Evolutionary conservation across 2,797 vertebrate genomes (phyloP).

Genomic region (Halcyon smyrnensis): DNA sequence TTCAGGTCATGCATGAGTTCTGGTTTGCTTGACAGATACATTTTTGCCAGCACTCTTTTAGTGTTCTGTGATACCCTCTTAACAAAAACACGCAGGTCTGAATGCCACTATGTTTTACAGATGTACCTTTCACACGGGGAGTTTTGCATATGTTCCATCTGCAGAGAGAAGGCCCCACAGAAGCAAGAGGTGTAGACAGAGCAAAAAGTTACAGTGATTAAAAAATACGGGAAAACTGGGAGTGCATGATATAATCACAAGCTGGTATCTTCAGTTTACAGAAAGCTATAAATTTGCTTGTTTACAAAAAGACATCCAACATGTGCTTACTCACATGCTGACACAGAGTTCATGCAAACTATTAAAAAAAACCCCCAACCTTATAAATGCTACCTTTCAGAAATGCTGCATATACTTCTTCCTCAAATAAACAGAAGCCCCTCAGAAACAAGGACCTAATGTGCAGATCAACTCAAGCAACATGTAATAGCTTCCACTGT

Average conservation of each 20-base stretch:
- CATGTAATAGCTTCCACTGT: not conserved
- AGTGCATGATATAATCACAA: not conserved
- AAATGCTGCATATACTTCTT: conserved; percentile 10
- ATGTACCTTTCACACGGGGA: not conserved
- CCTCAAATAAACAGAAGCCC: not conserved
- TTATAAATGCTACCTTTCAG: not conserved
- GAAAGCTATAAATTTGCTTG: not conserved
- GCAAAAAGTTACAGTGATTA: not conserved
- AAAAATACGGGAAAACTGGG: not conserved
- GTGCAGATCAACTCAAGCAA: not conserved
- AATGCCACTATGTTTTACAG: not conserved
- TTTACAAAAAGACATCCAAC: not conserved
- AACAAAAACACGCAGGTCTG: not conserved
- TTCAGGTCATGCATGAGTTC: not conserved
- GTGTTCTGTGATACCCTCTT: not conserved
- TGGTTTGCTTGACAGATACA: not conserved
- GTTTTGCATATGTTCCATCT: not conserved
- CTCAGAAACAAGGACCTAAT: not conserved
- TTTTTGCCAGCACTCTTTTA: not conserved
- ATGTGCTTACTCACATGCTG: conserved; percentile 40
- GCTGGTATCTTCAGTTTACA: conserved; percentile 27
- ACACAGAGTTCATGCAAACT: conserved; percentile 19
- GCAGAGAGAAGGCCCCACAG: not conserved
- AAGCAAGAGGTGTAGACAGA: not conserved
- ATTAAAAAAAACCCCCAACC: not conserved